These are phyloP conservation scores for Deilephila porcellus DNA, from an alignment of 2,888 invertebrate species.

Conservation along the genomic window DNA sequence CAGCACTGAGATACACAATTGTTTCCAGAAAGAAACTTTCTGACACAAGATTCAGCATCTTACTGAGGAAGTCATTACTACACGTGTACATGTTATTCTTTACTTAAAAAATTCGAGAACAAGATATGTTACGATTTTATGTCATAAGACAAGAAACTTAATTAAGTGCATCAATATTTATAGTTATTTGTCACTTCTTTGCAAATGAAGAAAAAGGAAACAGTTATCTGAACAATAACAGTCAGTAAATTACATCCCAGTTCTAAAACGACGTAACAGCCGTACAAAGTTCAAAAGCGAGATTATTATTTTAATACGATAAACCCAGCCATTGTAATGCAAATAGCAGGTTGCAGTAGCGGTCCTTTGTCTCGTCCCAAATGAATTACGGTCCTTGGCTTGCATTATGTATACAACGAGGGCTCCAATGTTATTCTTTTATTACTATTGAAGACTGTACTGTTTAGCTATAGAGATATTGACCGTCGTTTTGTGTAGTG, in stretches of 20 bases:
- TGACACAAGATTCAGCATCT: too few species aligned
- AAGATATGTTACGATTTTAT: too few species aligned
- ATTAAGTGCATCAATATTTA: too few species aligned
- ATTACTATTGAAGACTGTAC: neutral
- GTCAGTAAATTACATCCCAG: neutral
- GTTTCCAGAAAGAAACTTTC: too few species aligned
- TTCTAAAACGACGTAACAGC: neutral
- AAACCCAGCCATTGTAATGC: slow-evolving; percentile 59
- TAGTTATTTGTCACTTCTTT: too few species aligned
- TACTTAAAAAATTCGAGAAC: too few species aligned
- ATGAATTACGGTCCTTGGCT: slow-evolving; percentile 52
- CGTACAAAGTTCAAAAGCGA: slow-evolving; percentile 34
- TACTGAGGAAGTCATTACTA: too few species aligned
- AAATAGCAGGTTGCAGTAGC: slow-evolving; percentile 51
- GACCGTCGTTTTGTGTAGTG: too few species aligned
- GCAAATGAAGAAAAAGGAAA: neutral
- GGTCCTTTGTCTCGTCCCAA: slow-evolving; percentile 50
- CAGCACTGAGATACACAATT: too few species aligned
- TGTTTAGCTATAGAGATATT: neutral
- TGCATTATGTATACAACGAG: slow-evolving; percentile 35
- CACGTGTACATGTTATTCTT: too few species aligned
- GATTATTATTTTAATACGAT: slow-evolving; percentile 66
- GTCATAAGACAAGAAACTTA: too few species aligned
- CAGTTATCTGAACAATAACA: neutral
- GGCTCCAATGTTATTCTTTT: slow-evolving; percentile 26